Conservation (phyloP, 2,888 invertebrate genomes). For the Macaria notata region DNA sequence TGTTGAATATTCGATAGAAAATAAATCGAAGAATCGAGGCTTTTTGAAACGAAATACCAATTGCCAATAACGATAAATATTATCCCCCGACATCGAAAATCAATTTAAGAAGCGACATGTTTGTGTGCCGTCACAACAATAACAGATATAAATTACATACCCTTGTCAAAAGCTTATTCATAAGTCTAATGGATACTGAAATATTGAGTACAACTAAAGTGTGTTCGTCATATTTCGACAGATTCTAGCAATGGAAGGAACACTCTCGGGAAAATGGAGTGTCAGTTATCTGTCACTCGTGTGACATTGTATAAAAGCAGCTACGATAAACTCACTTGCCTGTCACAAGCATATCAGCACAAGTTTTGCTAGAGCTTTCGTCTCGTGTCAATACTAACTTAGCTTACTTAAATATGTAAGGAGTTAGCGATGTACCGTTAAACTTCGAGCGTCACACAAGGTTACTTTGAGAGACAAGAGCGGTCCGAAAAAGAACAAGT, state of each 20-base stretch:
- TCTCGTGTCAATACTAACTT: conserved; percentile 25
- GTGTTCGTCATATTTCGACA: conserved; percentile 18
- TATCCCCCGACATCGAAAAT: too few relatives aligned
- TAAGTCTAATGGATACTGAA: conserved; percentile 17
- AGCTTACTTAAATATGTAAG: conserved; percentile 22
- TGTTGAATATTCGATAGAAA: too few relatives aligned
- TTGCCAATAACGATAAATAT: too few relatives aligned
- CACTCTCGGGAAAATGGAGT: conserved; percentile 19
- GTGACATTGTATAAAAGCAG: conserved; percentile 17
- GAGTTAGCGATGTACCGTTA: conserved; percentile 5
- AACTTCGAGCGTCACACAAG: conserved; percentile 18
- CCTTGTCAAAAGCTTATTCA: conserved; percentile 13
- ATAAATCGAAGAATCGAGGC: too few relatives aligned
- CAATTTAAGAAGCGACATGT: too few relatives aligned
- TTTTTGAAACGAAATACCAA: too few relatives aligned
- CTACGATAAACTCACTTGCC: conserved; percentile 24
- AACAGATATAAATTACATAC: conserved; percentile 5
- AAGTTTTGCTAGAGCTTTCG: conserved; percentile 29
- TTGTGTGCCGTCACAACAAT: neutral
- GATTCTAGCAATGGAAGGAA: conserved; percentile 8
- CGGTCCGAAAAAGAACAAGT: conserved; percentile 12
- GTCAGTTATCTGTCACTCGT: conserved; percentile 26
- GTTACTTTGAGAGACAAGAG: conserved; percentile 5
- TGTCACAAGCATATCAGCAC: conserved; percentile 24
- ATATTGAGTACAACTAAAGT: conserved; percentile 10